Base-by-base conservation (phyloP, 2,113 vertebrate species). In the Irena cyanogastra region DNA sequence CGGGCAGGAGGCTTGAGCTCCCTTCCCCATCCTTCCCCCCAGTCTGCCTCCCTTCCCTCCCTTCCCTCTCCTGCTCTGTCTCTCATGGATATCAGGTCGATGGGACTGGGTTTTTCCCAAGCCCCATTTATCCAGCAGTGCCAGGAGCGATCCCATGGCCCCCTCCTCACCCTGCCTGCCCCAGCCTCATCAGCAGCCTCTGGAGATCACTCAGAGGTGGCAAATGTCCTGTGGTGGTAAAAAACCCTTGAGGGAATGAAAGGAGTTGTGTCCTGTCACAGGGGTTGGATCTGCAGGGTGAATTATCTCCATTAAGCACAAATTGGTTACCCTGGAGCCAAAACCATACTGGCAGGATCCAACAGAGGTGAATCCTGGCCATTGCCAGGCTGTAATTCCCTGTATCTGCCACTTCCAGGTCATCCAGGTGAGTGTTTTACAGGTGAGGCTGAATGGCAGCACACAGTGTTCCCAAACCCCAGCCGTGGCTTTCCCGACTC, bases 31-130 rank as follows among this genome's bases (percentile, higher is more conserved):
- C 71, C 72, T 8, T 0, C 26, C 50, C 70, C 33, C 56, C 6
- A 0, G 42, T 35, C 64, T 79, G 71, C 76, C 72, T 87, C 69
- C 31, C 53, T 37, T 13, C 3, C 42, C 54, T 44, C 53, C 45
- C n/a, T 57, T 27, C 42, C 82, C 82, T 61, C 76, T 50, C 26
- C 70, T 50, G 54, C 42, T 70, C 57, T 0, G 0, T 68, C 93
- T 82, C 74, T 63, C 2, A 0, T 7, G 27, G 53, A 6, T 30
- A 19, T 35, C 2, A 4, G 61, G 39, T 66, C 4, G 0, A 6
- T 53, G 45, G 54, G 59, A 49, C 26, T 69, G 13, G 11, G 42
- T 65, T 64, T 72, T 60, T 16, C 69, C 75, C 77, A 74, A 61
- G 77, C 45, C 47, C 66, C 85, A 26, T 77, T 90, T 66, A 90